Evolutionary conservation across 2,113 vertebrate species (phyloP).

Genomic region (Microtus richardsoni): DNA sequence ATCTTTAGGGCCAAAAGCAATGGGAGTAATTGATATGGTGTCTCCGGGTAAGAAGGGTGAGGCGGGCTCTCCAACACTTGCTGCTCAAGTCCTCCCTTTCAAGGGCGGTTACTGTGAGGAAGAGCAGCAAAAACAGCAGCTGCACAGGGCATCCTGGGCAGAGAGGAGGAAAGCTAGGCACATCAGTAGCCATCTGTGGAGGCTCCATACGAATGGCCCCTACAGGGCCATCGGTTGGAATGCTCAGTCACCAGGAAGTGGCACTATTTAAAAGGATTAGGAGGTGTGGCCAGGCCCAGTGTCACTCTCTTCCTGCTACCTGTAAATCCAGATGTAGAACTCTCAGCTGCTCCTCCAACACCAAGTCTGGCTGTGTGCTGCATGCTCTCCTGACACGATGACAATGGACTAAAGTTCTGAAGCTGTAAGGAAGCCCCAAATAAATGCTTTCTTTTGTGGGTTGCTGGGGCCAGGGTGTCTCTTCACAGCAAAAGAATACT

Average conservation of each 20-base stretch:
- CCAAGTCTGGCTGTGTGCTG: not conserved
- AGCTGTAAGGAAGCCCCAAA: not conserved
- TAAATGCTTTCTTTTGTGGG: not conserved
- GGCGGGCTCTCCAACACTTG: not conserved
- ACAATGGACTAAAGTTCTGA: not conserved
- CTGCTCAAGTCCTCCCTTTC: not conserved
- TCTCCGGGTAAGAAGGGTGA: not conserved
- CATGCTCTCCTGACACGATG: not conserved
- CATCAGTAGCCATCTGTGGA: not conserved
- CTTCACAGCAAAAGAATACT: not conserved
- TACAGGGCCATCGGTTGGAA: too few relatives aligned
- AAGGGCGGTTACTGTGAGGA: not conserved
- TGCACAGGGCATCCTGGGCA: not conserved
- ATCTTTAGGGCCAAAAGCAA: slow-evolving; percentile 20
- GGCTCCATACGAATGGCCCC: not conserved
- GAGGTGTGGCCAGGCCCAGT: not conserved
- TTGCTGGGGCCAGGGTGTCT: not conserved
- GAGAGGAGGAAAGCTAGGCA: not conserved
- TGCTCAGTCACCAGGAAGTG: not conserved
- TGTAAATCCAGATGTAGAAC: not conserved
- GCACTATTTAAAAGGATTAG: not conserved
- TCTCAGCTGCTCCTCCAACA: not conserved
- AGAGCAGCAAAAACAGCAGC: not conserved
- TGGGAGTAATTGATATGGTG: not conserved
- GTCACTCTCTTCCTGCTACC: not conserved